A percentile compares a stretch with the other conserved stretches of the same genome.
Evolutionary conservation across 2,888 invertebrate species (phyloP).

Genomic region (Tortricodes alternella): DNA sequence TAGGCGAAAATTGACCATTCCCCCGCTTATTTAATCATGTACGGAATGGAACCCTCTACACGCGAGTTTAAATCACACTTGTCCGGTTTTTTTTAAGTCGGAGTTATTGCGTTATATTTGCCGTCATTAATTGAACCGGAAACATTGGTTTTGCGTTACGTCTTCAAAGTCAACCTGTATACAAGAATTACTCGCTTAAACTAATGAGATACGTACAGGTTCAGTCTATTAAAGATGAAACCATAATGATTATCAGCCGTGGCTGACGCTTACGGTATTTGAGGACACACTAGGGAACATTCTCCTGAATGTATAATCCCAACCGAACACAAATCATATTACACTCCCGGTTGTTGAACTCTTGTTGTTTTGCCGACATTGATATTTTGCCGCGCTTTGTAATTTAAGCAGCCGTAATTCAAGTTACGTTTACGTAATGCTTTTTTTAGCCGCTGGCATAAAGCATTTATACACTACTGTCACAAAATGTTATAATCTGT

Average conservation of each 20-base stretch:
- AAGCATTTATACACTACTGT: conserved; percentile 16
- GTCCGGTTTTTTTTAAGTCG: too few relatives aligned
- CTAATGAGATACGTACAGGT: not conserved
- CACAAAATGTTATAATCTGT: conserved; percentile 17
- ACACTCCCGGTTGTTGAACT: conserved; percentile 23
- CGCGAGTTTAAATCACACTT: too few relatives aligned
- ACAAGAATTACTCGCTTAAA: too few relatives aligned
- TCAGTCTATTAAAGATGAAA: conserved; percentile 5
- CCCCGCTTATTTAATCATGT: too few relatives aligned
- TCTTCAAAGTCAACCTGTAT: too few relatives aligned
- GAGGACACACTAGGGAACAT: conserved; percentile 18
- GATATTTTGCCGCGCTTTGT: conserved; percentile 22
- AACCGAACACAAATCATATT: conserved; percentile 19
- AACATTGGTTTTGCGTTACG: too few relatives aligned
- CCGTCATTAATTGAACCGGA: too few relatives aligned
- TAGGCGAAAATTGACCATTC: too few relatives aligned
- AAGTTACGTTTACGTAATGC: conserved; percentile 15
- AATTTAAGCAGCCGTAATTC: conserved; percentile 11
- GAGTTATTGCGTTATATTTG: too few relatives aligned
- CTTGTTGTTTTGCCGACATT: conserved; percentile 17
- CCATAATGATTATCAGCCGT: not conserved
- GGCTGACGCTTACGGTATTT: conserved; percentile 21
- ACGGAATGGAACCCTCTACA: too few relatives aligned
- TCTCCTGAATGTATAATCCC: conserved; percentile 7
- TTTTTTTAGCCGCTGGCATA: not conserved